These are phyloP conservation scores for Mandrillus leucophaeus DNA, from an alignment of 2,113 vertebrate genomes.

Conservation along the genomic window DNA sequence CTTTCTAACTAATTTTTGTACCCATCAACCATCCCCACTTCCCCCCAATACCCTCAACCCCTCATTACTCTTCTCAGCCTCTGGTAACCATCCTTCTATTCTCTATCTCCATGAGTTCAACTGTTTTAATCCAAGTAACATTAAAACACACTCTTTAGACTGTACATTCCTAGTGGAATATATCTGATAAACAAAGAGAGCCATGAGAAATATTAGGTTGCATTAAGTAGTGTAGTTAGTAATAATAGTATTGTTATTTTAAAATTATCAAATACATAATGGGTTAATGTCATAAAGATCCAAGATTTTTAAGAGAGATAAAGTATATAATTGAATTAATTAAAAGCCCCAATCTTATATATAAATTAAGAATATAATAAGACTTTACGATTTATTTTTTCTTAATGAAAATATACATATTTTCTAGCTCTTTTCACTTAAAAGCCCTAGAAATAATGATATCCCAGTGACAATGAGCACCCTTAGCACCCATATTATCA, in stretches of 20 bases:
- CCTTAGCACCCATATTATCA: background rate
- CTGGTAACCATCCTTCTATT: too few species aligned
- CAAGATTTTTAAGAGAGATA: background rate
- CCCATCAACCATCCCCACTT: too few species aligned
- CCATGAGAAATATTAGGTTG: background rate
- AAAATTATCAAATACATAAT: background rate
- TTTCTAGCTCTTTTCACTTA: background rate
- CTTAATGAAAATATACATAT: background rate
- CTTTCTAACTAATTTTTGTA: too few species aligned
- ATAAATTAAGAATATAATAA: too few species aligned
- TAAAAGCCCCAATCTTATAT: background rate
- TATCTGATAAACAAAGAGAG: background rate
- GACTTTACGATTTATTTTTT: background rate
- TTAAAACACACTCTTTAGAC: background rate
- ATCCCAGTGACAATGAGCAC: background rate
- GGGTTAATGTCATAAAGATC: background rate
- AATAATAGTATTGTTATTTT: conserved; percentile 4
- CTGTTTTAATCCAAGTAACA: background rate
- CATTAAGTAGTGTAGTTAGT: background rate
- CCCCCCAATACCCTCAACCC: too few species aligned
- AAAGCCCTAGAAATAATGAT: background rate
- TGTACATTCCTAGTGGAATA: background rate
- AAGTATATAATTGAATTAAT: background rate
- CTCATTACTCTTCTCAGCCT: too few species aligned
- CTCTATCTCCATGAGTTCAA: too few species aligned